phyloP scores from a whole-genome alignment of 23 tunicate species.

The Styela plicata region DNA sequence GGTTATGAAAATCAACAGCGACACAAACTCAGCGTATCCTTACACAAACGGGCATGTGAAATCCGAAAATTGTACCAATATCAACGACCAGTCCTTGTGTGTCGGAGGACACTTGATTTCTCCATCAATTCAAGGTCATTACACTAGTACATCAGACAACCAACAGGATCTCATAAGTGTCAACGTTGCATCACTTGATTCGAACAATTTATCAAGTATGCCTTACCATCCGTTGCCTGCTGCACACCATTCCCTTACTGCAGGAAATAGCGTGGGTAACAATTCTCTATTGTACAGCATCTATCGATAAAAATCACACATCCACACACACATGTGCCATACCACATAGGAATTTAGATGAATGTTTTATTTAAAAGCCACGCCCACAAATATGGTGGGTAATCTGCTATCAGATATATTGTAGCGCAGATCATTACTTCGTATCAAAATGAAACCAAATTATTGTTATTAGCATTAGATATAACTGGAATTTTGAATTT shows the following conservation, averaged over 20 bases:
- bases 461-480: too few relatives aligned
- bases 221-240: constrained; percentile 41
- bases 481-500: too few relatives aligned
- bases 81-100: constrained; percentile 14
- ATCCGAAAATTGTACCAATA: constrained; percentile 37
- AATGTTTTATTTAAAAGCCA: too few relatives aligned
- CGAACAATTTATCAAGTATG: constrained; percentile 36
- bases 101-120: constrained; percentile 1
- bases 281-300: constrained; percentile 67
- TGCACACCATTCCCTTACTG: constrained; percentile 39
- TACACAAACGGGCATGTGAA: constrained; percentile 43
- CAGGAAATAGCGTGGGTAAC: constrained; percentile 32
- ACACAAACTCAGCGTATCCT: neutral
- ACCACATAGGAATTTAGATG: too few relatives aligned
- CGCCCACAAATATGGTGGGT: too few relatives aligned
- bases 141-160: constrained; percentile 36
- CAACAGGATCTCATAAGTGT: constrained; percentile 85
- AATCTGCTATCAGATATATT: too few relatives aligned
- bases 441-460: too few relatives aligned
- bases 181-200: constrained; percentile 54
- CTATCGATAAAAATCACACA: constrained; percentile 49
- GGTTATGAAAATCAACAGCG: constrained; percentile 22
- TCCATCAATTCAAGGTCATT: constrained; percentile 32
- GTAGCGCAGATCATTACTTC: too few relatives aligned
- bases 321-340: too few relatives aligned